Base-by-base conservation (phyloP, 2,888 invertebrate species). In the Proisotoma minuta region DNA sequence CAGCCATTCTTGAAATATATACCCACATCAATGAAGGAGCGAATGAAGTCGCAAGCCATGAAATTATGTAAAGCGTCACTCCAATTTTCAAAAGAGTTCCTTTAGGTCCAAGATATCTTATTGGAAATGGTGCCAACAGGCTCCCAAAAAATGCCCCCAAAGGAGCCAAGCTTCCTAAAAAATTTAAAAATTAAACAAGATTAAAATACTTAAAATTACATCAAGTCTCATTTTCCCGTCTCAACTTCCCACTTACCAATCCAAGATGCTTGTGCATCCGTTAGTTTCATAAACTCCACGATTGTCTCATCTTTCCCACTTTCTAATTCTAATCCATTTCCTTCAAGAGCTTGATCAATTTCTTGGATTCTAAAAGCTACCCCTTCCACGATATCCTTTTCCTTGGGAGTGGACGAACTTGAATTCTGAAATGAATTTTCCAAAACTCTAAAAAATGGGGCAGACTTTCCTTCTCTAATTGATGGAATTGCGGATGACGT, bases 401-500 rank as follows among this genome's bases (percentile, higher is more conserved):
- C 8, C 15, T 34, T 15, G 8, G 15, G 8, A 10, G 34, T 34
- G 15, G 15, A 10, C 15, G 8, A 8, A n/a, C n/a, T n/a, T n/a
- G n/a, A n/a, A n/a, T n/a, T n/a, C n/a, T n/a, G n/a, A n/a, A n/a
- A n/a, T n/a, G n/a, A n/a, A 34, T 34, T 34, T 34, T 34, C 34
- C 34, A 34, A 28, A 49, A 20, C 24, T 5, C 8, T 5, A 10
- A 26, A 4, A 52, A 52, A 24, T 15, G 26, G n/a, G 3, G n/a
- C 15, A 2, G 52, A 52, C 12, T 10, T 52, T 5, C 52, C 65
- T 50, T 62, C 56, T 39, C 57, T 12, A 65, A 72, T 72, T 2
- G 70, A 72, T 23, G 70, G 70, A 22, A 72, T 65, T 1, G 70
- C 72, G 15, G 68, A 65, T 2, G 72, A 70, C 2, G 72, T 70